Conservation (phyloP, 92 coral and sea anemone genomes). For the Porites evermanni region DNA sequence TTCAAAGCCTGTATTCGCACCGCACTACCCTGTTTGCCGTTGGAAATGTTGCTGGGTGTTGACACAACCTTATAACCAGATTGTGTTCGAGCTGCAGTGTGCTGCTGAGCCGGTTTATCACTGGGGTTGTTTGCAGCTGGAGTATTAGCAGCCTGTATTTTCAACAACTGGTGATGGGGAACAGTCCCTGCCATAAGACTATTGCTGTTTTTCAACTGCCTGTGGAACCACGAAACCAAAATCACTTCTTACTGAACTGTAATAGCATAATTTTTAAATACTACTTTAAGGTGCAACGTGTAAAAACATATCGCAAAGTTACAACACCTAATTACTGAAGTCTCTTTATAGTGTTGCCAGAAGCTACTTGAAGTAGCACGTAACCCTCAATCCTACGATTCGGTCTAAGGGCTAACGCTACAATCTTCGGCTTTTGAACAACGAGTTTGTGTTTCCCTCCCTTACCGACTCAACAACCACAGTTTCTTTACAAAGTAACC, state of each 20-base stretch:
- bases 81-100: background rate
- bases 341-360: too few species aligned
- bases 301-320: too few species aligned
- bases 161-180: conserved; percentile 3
- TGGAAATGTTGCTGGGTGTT: background rate
- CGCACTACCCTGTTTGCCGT: background rate
- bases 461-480: too few species aligned
- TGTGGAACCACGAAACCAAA: background rate
- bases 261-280: too few species aligned
- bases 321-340: too few species aligned
- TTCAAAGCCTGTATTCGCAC: background rate
- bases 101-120: background rate
- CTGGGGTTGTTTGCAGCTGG: background rate
- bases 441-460: too few species aligned
- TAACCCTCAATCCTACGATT: too few species aligned
- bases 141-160: background rate
- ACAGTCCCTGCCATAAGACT: conserved; percentile 1
- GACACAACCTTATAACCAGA: background rate
- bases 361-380: too few species aligned
- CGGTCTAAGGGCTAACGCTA: too few species aligned
- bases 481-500: too few species aligned
- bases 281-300: background rate
- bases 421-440: too few species aligned
- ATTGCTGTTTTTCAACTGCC: conserved; percentile 9
- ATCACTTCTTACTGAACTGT: background rate